Evolutionary conservation across 2,888 invertebrate genomes (phyloP).

Genomic region (Dioctria rufipes): DNA sequence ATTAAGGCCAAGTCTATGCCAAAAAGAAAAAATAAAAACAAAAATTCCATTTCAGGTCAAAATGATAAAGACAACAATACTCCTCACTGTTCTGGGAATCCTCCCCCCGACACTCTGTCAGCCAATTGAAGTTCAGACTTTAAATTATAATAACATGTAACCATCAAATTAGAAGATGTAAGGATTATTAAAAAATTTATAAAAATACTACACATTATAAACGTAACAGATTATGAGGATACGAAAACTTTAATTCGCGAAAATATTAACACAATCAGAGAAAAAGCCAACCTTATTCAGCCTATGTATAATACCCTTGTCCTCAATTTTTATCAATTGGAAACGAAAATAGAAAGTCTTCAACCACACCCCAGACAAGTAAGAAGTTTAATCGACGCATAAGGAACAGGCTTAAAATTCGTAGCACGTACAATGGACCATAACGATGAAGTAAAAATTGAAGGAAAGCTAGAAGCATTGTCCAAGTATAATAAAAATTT

Average conservation of each 20-base stretch:
- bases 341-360: not conserved
- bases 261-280: conserved; percentile 20
- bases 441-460: not conserved
- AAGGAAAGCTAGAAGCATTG: not conserved
- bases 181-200: not conserved
- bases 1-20: conserved; percentile 22
- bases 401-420: not conserved
- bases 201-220: conserved; percentile 14
- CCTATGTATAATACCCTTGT: not conserved
- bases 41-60: not conserved
- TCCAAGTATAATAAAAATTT: conserved; percentile 3
- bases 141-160: conserved; percentile 14
- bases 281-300: not conserved
- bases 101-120: not conserved
- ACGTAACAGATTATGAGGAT: not conserved
- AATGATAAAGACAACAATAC: not conserved
- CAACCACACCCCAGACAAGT: conserved; percentile 7
- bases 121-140: conserved; percentile 4
- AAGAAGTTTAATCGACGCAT: not conserved
- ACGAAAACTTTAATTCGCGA: not conserved
- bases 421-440: conserved; percentile 11
- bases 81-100: not conserved
- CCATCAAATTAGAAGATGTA: not conserved
- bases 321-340: not conserved
- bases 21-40: not conserved